Conservation (phyloP, 1,140 invertebrate species). For the Arion vulgaris region DNA sequence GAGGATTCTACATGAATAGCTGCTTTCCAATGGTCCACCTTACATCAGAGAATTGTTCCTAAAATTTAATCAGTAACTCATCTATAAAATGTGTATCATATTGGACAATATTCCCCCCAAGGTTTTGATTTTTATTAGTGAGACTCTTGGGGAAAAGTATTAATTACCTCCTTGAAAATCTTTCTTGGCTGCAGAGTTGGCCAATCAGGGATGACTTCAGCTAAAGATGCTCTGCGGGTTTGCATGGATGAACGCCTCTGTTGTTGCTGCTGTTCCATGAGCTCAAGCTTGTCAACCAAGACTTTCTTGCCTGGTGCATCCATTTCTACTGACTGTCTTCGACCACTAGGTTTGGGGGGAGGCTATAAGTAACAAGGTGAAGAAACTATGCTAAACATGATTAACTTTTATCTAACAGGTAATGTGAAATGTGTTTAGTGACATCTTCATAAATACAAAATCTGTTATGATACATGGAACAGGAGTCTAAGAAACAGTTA, state of each 20-base stretch:
- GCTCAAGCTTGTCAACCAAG: slow-evolving; percentile 64
- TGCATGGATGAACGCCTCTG: slow-evolving; percentile 72
- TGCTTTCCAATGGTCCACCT: no score
- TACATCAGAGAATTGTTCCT: no score
- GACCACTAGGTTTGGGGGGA: slow-evolving; percentile 49
- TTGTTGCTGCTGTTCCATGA: slow-evolving; percentile 56
- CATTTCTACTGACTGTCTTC: slow-evolving; percentile 62
- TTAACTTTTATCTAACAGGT: not conserved
- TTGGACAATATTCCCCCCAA: no score
- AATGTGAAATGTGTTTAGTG: no score
- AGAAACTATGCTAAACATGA: not conserved
- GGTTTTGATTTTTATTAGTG: no score
- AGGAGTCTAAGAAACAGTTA: no score
- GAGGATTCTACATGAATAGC: no score
- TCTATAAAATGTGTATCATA: no score
- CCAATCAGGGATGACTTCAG: slow-evolving; percentile 97
- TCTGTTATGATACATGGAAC: no score
- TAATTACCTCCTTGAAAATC: slow-evolving; percentile 71
- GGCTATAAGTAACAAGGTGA: slow-evolving; percentile 18
- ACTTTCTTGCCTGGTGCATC: slow-evolving; percentile 60
- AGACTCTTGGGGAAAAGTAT: no score
- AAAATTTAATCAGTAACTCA: no score
- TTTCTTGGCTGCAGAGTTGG: slow-evolving; percentile 84
- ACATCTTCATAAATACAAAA: no score
- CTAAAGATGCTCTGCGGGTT: slow-evolving; percentile 86